These are phyloP conservation scores for Reticulitermes speratus DNA, from an alignment of 1,140 invertebrate genomes.

Conservation along the genomic window DNA sequence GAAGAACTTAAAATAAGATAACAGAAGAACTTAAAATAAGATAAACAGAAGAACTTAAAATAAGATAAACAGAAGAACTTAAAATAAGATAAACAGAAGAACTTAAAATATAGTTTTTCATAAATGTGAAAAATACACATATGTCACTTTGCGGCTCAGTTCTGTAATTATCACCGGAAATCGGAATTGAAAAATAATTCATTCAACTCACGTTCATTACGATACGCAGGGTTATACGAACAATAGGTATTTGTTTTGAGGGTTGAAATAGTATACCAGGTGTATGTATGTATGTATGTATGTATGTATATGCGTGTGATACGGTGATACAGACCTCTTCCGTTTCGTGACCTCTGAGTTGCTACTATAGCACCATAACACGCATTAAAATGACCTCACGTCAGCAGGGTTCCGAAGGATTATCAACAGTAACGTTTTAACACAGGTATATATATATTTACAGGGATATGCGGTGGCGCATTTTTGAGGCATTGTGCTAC, in stretches of 20 bases:
- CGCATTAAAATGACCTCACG: too few relatives aligned
- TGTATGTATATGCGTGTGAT: not conserved
- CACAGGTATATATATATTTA: too few relatives aligned
- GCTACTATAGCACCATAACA: not conserved
- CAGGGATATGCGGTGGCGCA: too few relatives aligned
- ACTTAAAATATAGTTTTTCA: too few relatives aligned
- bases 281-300: not conserved
- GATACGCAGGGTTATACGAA: not conserved
- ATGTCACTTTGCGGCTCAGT: not conserved
- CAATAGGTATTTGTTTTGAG: conserved; percentile 8
- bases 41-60: too few relatives aligned
- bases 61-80: too few relatives aligned
- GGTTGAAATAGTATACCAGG: not conserved
- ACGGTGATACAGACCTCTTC: not conserved
- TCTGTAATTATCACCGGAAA: not conserved
- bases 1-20: too few relatives aligned
- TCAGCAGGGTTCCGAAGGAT: too few relatives aligned
- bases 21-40: too few relatives aligned
- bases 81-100: too few relatives aligned
- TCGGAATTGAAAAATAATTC: not conserved
- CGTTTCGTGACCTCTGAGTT: not conserved
- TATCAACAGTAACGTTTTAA: too few relatives aligned
- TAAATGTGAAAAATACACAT: not conserved
- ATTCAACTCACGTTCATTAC: not conserved
- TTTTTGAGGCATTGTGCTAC: too few relatives aligned